phyloP scores from a whole-genome alignment of 2,113 vertebrate genomes.

The Caracal caracal region DNA sequence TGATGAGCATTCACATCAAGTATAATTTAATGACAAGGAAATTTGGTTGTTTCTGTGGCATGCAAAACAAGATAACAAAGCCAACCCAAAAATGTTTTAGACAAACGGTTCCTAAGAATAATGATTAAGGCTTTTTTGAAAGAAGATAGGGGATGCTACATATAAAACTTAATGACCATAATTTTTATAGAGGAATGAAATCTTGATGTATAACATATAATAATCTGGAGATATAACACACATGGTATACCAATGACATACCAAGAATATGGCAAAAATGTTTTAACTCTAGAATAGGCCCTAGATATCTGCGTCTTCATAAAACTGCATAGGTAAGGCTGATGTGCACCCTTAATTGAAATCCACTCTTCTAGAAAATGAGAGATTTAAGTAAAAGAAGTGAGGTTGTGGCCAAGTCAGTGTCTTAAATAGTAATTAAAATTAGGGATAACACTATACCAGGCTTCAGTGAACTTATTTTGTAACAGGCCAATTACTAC shows the following conservation, averaged over 20 bases:
- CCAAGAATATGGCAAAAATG: background rate
- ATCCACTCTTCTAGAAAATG: background rate
- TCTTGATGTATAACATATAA: background rate
- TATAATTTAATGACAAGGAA: background rate
- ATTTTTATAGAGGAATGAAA: background rate
- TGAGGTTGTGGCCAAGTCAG: background rate
- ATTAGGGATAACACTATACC: background rate
- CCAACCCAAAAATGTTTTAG: background rate
- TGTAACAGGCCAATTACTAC: background rate
- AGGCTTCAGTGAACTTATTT: background rate
- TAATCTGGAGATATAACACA: background rate
- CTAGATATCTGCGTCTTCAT: background rate
- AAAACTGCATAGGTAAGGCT: background rate
- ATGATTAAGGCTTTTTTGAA: slow-evolving; percentile 10
- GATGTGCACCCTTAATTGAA: background rate
- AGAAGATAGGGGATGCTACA: background rate
- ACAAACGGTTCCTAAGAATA: background rate
- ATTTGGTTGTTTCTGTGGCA: background rate
- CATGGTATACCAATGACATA: background rate
- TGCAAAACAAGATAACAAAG: slow-evolving; percentile 28
- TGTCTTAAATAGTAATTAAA: background rate
- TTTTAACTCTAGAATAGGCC: background rate
- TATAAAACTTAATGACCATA: background rate
- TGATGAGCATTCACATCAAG: background rate
- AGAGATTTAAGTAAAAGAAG: background rate